A percentile compares a stretch with the other conserved stretches of the same genome.
phyloP scores from a whole-genome alignment of 1,140 invertebrate genomes.

The Drosophila sp. region DNA sequence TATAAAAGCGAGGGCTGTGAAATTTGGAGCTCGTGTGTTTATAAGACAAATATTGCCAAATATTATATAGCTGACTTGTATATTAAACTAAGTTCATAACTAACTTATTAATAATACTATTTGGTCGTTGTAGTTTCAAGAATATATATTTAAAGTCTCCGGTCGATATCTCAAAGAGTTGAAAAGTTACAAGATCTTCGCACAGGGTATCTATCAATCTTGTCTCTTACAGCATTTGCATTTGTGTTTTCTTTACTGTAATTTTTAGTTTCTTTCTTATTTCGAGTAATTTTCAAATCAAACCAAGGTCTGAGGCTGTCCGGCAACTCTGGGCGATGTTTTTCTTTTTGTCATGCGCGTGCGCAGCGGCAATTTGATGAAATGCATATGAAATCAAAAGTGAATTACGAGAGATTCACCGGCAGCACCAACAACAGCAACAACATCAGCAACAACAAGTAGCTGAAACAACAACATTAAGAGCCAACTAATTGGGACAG shows the following conservation, averaged over 20 bases:
- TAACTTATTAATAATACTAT: too few species aligned
- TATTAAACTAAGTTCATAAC: too few species aligned
- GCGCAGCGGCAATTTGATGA: conserved; percentile 81
- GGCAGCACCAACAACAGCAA: not conserved
- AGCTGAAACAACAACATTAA: conserved; percentile 10
- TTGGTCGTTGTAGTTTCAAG: too few species aligned
- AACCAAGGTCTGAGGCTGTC: conserved; percentile 70
- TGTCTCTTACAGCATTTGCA: not conserved
- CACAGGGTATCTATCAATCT: not conserved
- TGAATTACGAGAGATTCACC: conserved; percentile 64
- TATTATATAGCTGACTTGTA: too few species aligned
- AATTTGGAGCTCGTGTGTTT: too few species aligned
- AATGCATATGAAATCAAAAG: conserved; percentile 83
- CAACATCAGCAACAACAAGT: conserved; percentile 11
- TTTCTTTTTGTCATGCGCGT: conserved; percentile 64
- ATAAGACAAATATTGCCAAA: too few species aligned
- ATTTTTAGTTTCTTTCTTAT: conserved; percentile 40
- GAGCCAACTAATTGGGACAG: conserved; percentile 62
- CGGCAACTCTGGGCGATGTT: conserved; percentile 43
- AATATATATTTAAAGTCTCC: too few species aligned
- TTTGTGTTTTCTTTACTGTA: conserved; percentile 1
- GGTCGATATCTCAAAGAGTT: too few species aligned
- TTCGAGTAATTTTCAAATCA: conserved; percentile 79
- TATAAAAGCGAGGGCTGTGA: too few species aligned
- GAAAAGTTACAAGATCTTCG: too few species aligned